Base-by-base conservation (phyloP, 2,797 vertebrate genomes). In the Lophotriccus pileatus region DNA sequence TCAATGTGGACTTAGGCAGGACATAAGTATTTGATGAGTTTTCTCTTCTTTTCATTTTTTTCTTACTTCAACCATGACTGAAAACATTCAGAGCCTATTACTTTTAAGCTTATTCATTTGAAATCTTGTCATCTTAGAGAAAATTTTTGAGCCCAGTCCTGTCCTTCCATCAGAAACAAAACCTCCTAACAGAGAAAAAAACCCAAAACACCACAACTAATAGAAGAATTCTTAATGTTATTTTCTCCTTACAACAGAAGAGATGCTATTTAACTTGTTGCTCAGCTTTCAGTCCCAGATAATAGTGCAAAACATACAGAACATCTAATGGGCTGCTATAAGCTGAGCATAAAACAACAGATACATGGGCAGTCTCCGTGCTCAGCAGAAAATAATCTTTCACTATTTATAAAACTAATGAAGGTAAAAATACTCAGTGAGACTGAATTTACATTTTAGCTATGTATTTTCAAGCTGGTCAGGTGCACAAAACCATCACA, bases 301-400 rank as follows among this genome's bases (percentile, higher is more conserved):
- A 89, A 67, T 23, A 76, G 36, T 23, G 24, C 34, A 83, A 81
- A 90, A 83, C 18, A 49, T 8, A 55, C 12, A 56, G 56, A 77
- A 77, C 37, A 63, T 44, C 70, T 91, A 74, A 83, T 4, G 20
- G 23, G 25, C 25, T 86, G 47, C 41, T 36, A 62, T 0, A 78
- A 90, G 36, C 17, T 72, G 64, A 92, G 12, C 46, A 58, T 56
- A 84, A 87, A 80, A 41, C 9, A 77, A 47, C 81, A 84, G 10
- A 73, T 13, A 47, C 0, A 2, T 1, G 2, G 24, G 24, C 14
- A 69, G 27, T 32, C 37, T 66, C 69, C 32, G 1, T 3, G 12
- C 47, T 66, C 47, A 63, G 55, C n/a, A 62, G 43, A 93, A 44
- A 90, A 69, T 14, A 62, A 21, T 25, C 24, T 77, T 63, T 50